phyloP scores from a whole-genome alignment of 2,113 vertebrate species.

The Rhipidura dahli region DNA sequence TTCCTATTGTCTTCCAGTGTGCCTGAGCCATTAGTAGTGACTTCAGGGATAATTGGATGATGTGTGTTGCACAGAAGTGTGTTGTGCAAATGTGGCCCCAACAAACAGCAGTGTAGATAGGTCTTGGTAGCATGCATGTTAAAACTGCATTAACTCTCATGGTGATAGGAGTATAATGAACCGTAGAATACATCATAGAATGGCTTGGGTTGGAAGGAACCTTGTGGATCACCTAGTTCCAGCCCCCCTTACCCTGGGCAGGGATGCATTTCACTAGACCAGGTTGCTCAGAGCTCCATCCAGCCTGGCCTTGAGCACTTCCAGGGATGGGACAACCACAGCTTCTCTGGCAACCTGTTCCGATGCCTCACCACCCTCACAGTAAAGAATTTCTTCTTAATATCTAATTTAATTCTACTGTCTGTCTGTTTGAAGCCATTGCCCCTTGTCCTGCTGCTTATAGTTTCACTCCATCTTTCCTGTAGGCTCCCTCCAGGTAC shows the following conservation, averaged over 20 bases:
- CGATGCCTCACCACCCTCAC: background rate
- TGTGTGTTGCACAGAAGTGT: background rate
- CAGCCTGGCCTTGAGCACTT: background rate
- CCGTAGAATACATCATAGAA: background rate
- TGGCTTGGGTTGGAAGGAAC: background rate
- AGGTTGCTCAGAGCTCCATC: background rate
- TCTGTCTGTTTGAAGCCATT: background rate
- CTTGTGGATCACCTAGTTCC: background rate
- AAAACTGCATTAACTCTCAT: background rate
- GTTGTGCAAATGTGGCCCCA: background rate
- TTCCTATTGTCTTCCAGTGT: background rate
- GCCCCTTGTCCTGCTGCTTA: background rate
- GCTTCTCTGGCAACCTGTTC: background rate
- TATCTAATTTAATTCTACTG: background rate
- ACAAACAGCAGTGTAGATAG: background rate
- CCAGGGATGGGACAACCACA: background rate
- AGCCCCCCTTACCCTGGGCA: background rate
- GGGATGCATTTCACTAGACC: background rate
- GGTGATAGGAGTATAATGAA: background rate
- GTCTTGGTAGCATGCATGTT: background rate
- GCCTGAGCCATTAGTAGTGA: background rate
- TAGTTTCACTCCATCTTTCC: background rate
- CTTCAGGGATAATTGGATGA: background rate
- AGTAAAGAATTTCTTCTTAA: background rate
- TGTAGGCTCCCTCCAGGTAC: background rate